These are phyloP conservation scores for Blomia tropicalis DNA, from an alignment of 2,888 invertebrate species.

Conservation along the genomic window DNA sequence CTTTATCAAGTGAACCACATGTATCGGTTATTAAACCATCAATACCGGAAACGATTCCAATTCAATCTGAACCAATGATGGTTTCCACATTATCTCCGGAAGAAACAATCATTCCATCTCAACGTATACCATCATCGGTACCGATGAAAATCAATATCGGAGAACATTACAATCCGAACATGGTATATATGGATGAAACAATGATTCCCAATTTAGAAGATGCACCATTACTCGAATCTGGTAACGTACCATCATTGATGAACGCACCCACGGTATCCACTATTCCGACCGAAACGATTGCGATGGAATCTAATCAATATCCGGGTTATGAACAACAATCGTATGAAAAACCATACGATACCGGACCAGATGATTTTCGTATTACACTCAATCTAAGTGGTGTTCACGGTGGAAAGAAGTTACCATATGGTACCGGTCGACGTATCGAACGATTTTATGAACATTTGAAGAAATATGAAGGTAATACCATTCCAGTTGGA, in stretches of 20 bases:
- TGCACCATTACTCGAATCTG: background rate
- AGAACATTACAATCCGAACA: constrained; percentile 20
- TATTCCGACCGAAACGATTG: background rate
- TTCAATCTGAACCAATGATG: background rate
- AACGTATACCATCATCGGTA: background rate
- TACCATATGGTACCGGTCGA: constrained; percentile 14
- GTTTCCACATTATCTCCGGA: background rate
- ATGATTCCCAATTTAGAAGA: background rate
- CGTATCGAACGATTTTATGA: constrained; percentile 9
- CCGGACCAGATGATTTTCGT: constrained; percentile 15
- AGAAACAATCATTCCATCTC: background rate
- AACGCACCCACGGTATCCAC: too few relatives aligned
- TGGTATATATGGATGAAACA: background rate
- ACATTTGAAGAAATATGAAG: constrained; percentile 8
- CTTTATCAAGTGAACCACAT: too few relatives aligned
- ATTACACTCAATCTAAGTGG: constrained; percentile 17
- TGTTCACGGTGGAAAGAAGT: constrained; percentile 16
- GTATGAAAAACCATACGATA: background rate
- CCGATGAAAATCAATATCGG: constrained; percentile 21
- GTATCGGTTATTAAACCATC: background rate
- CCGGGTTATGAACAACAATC: background rate
- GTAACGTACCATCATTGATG: background rate
- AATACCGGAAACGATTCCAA: background rate
- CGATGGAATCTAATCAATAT: background rate
- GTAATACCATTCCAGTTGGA: constrained; percentile 11